phyloP scores from a whole-genome alignment of 2,113 vertebrate genomes.

The Nyctereutes procyonoides region DNA sequence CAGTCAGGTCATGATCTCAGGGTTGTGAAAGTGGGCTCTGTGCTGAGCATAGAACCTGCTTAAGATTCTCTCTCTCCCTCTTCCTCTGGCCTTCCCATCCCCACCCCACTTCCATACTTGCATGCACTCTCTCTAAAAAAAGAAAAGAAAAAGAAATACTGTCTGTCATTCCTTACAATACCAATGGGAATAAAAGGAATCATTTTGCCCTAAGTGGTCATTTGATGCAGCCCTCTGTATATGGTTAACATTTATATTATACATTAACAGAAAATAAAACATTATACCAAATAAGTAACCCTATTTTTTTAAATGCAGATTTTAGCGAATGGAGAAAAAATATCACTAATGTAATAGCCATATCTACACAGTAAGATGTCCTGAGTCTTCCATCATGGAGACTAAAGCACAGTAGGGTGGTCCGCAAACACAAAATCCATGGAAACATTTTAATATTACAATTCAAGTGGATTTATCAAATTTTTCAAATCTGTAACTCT shows the following conservation, averaged over 20 bases:
- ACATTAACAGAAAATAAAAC: conserved; percentile 18
- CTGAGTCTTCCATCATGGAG: not conserved
- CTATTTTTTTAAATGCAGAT: not conserved
- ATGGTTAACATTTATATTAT: not conserved
- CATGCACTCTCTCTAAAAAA: not conserved
- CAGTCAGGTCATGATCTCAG: not conserved
- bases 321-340: not conserved
- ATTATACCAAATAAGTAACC: not conserved
- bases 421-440: not conserved
- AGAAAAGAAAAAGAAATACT: not conserved
- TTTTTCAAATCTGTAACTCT: conserved; percentile 74
- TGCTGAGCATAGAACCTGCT: not conserved
- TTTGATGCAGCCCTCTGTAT: not conserved
- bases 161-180: not conserved
- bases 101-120: not conserved
- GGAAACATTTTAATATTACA: conserved; percentile 39
- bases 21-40: not conserved
- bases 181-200: not conserved
- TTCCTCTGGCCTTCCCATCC: not conserved
- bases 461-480: conserved; percentile 69
- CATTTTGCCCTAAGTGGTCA: not conserved
- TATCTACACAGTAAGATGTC: not conserved
- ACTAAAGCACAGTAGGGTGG: not conserved
- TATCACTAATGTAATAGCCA: not conserved
- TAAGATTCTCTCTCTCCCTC: not conserved